Percentiles rank a stretch among this genome's conserved stretches.
Conservation (phyloP, 1,140 invertebrate genomes). For the Maniola jurtina region DNA sequence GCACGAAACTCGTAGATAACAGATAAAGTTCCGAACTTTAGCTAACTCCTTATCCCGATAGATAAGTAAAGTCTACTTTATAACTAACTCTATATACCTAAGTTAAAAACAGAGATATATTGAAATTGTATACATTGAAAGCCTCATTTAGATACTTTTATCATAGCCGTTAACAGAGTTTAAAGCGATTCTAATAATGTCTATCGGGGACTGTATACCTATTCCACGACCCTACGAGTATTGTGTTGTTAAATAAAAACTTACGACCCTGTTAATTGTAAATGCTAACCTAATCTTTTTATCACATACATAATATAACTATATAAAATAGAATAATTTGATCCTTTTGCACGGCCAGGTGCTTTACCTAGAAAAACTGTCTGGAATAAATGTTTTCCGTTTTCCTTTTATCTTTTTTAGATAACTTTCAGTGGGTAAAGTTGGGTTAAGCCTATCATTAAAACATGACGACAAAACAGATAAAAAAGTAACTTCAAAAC, state of each 20-base stretch:
- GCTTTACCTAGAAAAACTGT: too few species aligned
- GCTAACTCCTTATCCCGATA: background rate
- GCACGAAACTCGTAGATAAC: background rate
- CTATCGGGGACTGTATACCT: background rate
- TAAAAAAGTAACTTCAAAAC: constrained; percentile 1
- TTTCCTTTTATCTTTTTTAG: background rate
- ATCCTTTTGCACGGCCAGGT: too few species aligned
- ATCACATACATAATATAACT: too few species aligned
- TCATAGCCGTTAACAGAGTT: background rate
- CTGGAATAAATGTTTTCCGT: too few species aligned
- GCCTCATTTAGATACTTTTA: background rate
- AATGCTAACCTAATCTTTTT: background rate
- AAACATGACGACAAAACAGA: constrained; percentile 10
- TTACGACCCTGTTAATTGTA: background rate
- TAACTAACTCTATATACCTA: too few species aligned
- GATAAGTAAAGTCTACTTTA: too few species aligned
- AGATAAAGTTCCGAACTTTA: background rate
- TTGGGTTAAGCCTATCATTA: background rate
- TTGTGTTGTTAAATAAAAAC: background rate
- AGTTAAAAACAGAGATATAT: too few species aligned
- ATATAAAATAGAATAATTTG: too few species aligned
- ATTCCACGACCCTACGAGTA: background rate
- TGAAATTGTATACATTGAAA: background rate
- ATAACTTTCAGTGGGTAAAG: background rate
- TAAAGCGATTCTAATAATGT: background rate